phyloP scores from a whole-genome alignment of 92 coral and sea anemone genomes.

The Umimayanthus chanpuru region DNA sequence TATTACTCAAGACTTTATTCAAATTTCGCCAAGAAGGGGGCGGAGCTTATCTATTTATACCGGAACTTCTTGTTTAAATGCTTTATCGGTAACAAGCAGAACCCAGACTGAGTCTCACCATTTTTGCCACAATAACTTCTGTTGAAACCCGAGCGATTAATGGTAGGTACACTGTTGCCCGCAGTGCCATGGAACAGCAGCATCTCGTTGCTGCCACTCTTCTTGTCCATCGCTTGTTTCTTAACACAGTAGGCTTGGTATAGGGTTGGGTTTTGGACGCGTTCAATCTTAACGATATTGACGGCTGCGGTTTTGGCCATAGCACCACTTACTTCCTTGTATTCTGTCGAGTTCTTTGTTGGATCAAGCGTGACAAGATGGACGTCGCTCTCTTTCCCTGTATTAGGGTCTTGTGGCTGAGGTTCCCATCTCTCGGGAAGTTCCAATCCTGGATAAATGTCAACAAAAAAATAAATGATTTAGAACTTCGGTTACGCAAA shows the following conservation, averaged over 20 bases:
- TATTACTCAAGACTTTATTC: no score
- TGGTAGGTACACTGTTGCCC: constrained; percentile 32
- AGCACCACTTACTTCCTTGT: constrained; percentile 34
- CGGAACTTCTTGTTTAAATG: no score
- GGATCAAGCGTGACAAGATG: constrained; percentile 68
- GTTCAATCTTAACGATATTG: constrained; percentile 55
- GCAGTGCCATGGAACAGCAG: constrained; percentile 74
- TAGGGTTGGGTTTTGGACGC: constrained; percentile 68
- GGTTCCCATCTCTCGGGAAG: constrained; percentile 72
- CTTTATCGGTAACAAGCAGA: no score
- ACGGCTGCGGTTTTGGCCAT: constrained; percentile 34
- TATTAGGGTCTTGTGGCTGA: constrained; percentile 56
- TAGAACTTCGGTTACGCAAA: no score
- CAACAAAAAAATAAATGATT: no score
- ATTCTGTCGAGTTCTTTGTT: constrained; percentile 40
- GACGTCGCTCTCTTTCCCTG: constrained; percentile 61
- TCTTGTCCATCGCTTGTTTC: constrained; percentile 67
- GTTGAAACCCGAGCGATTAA: constrained; percentile 70
- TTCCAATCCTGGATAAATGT: constrained; percentile 25
- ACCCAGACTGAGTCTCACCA: constrained; percentile 47
- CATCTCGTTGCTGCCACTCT: constrained; percentile 69
- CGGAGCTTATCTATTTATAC: no score
- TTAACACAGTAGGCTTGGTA: constrained; percentile 49
- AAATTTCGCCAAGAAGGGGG: no score
- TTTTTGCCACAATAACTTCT: constrained; percentile 72